These are phyloP conservation scores for Sialia sialis DNA, from an alignment of 2,113 vertebrate species.

Conservation along the genomic window DNA sequence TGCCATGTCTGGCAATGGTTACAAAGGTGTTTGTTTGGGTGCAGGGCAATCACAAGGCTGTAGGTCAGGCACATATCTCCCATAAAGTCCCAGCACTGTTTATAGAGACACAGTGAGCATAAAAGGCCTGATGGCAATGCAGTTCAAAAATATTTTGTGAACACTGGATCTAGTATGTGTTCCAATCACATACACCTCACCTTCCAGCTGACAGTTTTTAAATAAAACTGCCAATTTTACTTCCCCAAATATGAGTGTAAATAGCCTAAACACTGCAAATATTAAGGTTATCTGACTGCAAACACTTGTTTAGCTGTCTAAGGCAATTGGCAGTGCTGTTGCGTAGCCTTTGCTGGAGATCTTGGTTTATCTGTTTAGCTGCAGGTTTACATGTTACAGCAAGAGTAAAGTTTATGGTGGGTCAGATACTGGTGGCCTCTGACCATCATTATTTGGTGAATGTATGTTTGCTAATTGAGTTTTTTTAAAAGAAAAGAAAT, in stretches of 20 bases:
- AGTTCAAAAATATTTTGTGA: background rate
- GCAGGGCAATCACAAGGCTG: background rate
- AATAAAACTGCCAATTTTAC: background rate
- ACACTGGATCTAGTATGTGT: background rate
- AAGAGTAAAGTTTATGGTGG: background rate
- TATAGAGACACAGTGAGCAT: background rate
- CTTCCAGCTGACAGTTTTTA: background rate
- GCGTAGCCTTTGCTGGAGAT: background rate
- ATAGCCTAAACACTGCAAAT: background rate
- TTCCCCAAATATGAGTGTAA: background rate
- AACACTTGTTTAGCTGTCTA: background rate
- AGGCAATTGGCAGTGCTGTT: background rate
- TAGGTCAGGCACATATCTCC: background rate
- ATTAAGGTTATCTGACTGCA: background rate
- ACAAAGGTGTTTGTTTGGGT: background rate
- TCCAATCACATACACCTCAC: accelerated
- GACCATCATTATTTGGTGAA: background rate
- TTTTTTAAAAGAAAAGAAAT: background rate
- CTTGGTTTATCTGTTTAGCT: background rate
- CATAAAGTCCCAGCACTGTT: accelerated
- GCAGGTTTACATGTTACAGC: background rate
- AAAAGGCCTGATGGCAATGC: background rate
- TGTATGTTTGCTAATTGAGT: background rate
- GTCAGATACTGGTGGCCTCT: background rate
- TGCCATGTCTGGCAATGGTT: background rate